These are phyloP conservation scores for Pterocles gutturalis DNA, from an alignment of 2,113 vertebrate species.

Conservation along the genomic window DNA sequence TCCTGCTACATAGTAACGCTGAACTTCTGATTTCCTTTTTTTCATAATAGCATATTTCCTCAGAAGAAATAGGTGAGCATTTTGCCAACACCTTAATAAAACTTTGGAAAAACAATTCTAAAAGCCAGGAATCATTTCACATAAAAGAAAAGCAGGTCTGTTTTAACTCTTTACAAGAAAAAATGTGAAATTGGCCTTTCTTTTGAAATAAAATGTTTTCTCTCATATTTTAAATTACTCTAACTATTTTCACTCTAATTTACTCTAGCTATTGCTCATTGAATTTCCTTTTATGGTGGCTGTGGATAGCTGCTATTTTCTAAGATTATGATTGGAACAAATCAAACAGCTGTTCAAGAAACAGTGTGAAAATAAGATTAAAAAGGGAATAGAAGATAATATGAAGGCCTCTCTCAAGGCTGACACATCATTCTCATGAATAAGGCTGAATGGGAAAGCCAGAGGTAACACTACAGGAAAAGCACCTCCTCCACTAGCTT, in stretches of 20 bases:
- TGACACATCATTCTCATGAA: background rate
- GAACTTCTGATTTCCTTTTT: background rate
- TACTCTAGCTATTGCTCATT: background rate
- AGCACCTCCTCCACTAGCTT: background rate
- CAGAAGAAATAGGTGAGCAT: background rate
- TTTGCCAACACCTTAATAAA: background rate
- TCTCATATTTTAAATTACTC: background rate
- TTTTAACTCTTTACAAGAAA: background rate
- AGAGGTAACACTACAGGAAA: background rate
- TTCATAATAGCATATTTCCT: background rate
- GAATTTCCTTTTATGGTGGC: background rate
- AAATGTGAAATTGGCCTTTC: background rate
- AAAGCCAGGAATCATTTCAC: background rate
- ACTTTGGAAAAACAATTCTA: background rate
- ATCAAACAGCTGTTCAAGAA: background rate
- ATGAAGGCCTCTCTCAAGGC: background rate
- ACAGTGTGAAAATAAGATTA: background rate
- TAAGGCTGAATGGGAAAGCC: background rate
- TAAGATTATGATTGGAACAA: background rate
- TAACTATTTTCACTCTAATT: no score
- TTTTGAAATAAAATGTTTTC: background rate
- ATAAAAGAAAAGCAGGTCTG: background rate
- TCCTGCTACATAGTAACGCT: background rate
- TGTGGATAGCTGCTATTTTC: background rate
- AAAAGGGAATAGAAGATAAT: background rate